A percentile compares a stretch with the other conserved stretches of the same genome.
Evolutionary conservation across 2,888 invertebrate species (phyloP).

Genomic region (Tigriopus californicus): DNA sequence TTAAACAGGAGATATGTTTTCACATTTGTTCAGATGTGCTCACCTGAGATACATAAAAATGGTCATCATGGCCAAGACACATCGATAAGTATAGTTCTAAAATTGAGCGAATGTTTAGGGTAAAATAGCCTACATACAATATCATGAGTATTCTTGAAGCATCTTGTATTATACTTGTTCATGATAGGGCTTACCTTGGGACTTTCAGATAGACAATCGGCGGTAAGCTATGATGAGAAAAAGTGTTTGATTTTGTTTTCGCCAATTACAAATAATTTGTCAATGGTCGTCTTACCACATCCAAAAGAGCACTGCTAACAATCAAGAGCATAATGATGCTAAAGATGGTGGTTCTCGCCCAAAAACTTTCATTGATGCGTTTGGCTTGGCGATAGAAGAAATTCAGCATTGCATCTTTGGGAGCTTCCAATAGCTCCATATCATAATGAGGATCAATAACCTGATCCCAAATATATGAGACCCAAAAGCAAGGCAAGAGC

Average conservation of each 20-base stretch:
- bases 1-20: neutral
- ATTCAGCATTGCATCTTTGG: constrained; percentile 17
- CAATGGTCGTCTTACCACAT: constrained; percentile 33
- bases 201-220: neutral
- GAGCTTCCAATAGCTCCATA: constrained; percentile 24
- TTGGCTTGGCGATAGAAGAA: constrained; percentile 1
- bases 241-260: neutral
- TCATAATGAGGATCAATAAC: constrained; percentile 31
- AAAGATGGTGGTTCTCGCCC: constrained; percentile 7
- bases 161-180: too few relatives aligned
- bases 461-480: constrained; percentile 16
- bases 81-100: constrained; percentile 54
- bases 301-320: constrained; percentile 40
- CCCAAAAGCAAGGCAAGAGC: constrained; percentile 11
- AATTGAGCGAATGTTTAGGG: constrained; percentile 25
- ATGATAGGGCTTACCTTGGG: constrained; percentile 11
- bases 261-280: too few relatives aligned
- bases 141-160: too few relatives aligned
- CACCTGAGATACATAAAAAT: constrained; percentile 38
- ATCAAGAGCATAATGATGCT: constrained; percentile 15
- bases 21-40: neutral
- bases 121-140: too few relatives aligned
- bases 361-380: neutral
- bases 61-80: constrained; percentile 38
- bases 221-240: neutral